Evolutionary conservation across 2,888 invertebrate genomes (phyloP).

Genomic region (Camptogramma bilineatum): DNA sequence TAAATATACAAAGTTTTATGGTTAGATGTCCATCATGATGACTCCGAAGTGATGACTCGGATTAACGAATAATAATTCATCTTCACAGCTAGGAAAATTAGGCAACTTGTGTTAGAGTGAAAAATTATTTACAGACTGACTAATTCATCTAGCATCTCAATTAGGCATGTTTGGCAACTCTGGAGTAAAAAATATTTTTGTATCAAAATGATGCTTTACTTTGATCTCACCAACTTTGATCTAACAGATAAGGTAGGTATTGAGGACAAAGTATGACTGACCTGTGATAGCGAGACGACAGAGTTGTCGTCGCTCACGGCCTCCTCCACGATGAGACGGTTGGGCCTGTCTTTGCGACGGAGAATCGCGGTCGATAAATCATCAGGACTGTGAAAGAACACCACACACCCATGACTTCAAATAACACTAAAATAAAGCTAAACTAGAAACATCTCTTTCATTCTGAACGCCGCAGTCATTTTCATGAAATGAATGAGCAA

Average conservation of each 20-base stretch:
- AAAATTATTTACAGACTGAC: too few relatives aligned
- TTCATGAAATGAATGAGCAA: slow-evolving; percentile 45
- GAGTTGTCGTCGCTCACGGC: slow-evolving; percentile 99
- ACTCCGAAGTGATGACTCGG: too few relatives aligned
- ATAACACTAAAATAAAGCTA: background rate
- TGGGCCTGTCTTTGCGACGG: slow-evolving; percentile 98
- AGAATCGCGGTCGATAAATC: slow-evolving; percentile 99
- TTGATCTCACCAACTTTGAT: slow-evolving; percentile 3
- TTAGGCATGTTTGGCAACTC: too few relatives aligned
- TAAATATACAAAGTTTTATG: too few relatives aligned
- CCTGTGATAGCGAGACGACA: slow-evolving; percentile 98
- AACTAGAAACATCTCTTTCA: slow-evolving; percentile 1
- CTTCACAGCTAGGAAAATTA: too few relatives aligned
- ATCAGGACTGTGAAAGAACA: slow-evolving; percentile 87
- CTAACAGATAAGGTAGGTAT: slow-evolving; percentile 19
- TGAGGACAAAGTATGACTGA: slow-evolving; percentile 65
- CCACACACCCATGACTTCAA: slow-evolving; percentile 44
- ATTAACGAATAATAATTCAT: too few relatives aligned
- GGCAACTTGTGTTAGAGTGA: too few relatives aligned
- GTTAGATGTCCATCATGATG: too few relatives aligned
- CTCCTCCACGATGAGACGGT: slow-evolving; percentile 98
- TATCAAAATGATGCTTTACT: background rate
- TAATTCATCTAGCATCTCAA: too few relatives aligned
- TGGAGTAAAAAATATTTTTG: background rate
- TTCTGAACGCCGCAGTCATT: slow-evolving; percentile 4